Evolutionary conservation across 2,888 invertebrate genomes (phyloP), one percentile per base, ranked within the genome.

Genomic region (Strigamia maritima): DNA sequence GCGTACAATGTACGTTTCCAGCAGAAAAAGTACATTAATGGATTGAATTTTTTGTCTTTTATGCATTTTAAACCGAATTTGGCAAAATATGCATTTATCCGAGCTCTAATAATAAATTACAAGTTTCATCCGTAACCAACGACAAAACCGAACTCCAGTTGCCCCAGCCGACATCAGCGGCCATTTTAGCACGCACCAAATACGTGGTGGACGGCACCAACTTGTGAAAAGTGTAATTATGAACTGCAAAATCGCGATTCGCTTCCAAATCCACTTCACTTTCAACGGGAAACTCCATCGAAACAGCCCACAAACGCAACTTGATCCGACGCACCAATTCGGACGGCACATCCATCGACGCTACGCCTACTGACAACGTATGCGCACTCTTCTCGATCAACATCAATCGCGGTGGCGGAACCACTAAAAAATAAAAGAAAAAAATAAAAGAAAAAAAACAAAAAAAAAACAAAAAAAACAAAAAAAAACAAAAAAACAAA

Each of bases 121-220:
- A 77, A 31, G 77, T 44, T 77, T 77, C 77, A 24, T 77, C 77
- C 22, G 77, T 77, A 8, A 19, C 3, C 6, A 44, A 4, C 6
- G 44, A 14, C 16, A 77, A 26, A 7, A 22, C 4, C 22, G n/a
- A n/a, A 77, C 77, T 77, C 77, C 77, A 77, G 49, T 77, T 44
- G 12, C 77, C 35, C 40, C 40, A 77, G n/a, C 77, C 77, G n/a
- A 8, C 44, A 24, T 24, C n/a, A 14, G 49, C 49, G 12, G 49
- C 12, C 22, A 77, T 24, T 14, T 22, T 77, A 10, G 28, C 77
- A 12, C 44, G 77, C 8, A 44, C 44, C 4, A 77, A 19, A 24
- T 77, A 77, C 4, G 4, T 1, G 7, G 77, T 77, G 24, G 49
- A 77, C 4, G 77, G 77, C 12, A 8, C 12, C 16, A 77, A 24